phyloP scores from a whole-genome alignment of 2,888 invertebrate genomes.

The Drosophila aldrichi region DNA sequence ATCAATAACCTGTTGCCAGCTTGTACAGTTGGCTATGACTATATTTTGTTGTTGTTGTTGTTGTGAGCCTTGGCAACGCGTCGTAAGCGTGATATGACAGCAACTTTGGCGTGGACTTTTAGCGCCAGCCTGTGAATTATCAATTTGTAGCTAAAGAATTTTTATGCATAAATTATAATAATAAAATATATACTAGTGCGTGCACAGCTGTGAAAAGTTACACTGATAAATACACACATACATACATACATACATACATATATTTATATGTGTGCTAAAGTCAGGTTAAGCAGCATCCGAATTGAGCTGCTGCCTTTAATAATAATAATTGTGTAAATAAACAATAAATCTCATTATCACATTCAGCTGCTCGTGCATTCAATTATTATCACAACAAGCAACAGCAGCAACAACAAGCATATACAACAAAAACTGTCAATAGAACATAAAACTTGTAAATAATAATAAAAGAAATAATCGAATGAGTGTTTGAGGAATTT shows the following conservation, averaged over 20 bases:
- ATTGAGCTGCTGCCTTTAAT: constrained; percentile 43
- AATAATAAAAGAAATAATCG: constrained; percentile 30
- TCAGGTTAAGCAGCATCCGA: constrained; percentile 20
- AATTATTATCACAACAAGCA: constrained; percentile 66
- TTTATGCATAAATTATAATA: constrained; percentile 21
- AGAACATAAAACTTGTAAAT: constrained; percentile 28
- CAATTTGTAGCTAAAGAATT: constrained; percentile 19
- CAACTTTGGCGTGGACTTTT: constrained; percentile 44
- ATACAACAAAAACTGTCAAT: constrained; percentile 24
- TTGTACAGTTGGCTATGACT: constrained; percentile 38
- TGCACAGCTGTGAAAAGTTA: constrained; percentile 3
- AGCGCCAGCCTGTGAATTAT: constrained; percentile 56
- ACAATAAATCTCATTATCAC: constrained; percentile 78
- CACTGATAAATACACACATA: background rate
- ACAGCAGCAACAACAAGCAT: constrained; percentile 2
- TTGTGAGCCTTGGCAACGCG: constrained; percentile 25
- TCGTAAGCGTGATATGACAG: constrained; percentile 45
- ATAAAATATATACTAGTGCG: constrained; percentile 11
- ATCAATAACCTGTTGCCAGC: constrained; percentile 75
- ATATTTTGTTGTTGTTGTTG: background rate
- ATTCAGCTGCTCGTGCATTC: constrained; percentile 71
- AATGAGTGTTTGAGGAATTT: constrained; percentile 4
- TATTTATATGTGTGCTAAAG: constrained; percentile 16
- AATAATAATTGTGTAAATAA: constrained; percentile 71
- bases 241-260: too few species aligned